Evolutionary conservation across 2,888 invertebrate genomes (phyloP).

Genomic region (Cabera pusaria): DNA sequence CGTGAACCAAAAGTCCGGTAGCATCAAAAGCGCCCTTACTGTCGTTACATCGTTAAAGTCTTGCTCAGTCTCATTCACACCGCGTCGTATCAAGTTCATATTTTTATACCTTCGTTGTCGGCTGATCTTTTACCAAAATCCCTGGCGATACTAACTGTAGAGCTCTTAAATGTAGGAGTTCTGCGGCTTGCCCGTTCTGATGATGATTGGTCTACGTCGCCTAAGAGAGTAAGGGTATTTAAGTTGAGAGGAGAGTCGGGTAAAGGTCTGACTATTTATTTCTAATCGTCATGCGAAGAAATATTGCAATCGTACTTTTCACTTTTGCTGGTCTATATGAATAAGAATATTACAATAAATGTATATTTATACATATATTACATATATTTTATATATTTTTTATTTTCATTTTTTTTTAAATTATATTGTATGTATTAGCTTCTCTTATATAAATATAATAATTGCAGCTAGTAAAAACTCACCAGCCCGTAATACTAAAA

Average conservation of each 20-base stretch:
- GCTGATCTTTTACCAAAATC: constrained; percentile 75
- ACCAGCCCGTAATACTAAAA: too few relatives aligned
- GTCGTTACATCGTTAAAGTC: constrained; percentile 11
- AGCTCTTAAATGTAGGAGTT: constrained; percentile 71
- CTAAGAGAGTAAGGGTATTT: constrained; percentile 49
- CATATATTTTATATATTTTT: too few relatives aligned
- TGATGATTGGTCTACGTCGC: constrained; percentile 57
- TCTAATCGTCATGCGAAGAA: too few relatives aligned
- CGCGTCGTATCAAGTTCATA: constrained; percentile 24
- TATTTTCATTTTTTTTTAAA: too few relatives aligned
- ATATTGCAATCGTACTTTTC: too few relatives aligned
- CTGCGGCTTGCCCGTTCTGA: constrained; percentile 59
- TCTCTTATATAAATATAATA: too few relatives aligned
- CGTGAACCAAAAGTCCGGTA: too few relatives aligned
- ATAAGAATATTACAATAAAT: too few relatives aligned
- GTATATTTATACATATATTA: too few relatives aligned
- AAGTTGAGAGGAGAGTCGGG: not conserved
- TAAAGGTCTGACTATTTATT: not conserved
- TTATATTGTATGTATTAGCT: too few relatives aligned
- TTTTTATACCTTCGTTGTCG: constrained; percentile 63
- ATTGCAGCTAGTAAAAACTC: too few relatives aligned
- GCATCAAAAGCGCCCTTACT: constrained; percentile 15
- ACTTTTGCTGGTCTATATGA: too few relatives aligned
- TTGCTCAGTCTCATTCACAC: constrained; percentile 28
- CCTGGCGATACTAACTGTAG: constrained; percentile 66